These are phyloP conservation scores for Brachionus rotundiformis DNA, from an alignment of 1,140 invertebrate genomes.

Conservation along the genomic window DNA sequence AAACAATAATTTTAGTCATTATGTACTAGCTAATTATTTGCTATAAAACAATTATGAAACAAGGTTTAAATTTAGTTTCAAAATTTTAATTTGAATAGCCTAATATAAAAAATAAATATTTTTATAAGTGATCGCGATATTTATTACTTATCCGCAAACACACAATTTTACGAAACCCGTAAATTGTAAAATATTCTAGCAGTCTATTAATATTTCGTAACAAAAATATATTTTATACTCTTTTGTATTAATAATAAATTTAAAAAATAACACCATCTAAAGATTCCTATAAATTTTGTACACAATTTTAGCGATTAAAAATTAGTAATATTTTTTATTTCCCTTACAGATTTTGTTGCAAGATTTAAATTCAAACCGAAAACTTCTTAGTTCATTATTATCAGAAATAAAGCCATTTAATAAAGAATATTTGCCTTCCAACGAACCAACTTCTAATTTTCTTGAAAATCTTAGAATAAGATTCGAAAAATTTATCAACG, in stretches of 20 bases:
- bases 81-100: neutral
- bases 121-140: neutral
- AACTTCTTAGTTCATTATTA: neutral
- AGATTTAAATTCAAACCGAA: neutral
- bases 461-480: neutral
- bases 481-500: neutral
- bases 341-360: conserved; percentile 7
- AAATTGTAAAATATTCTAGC: neutral
- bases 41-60: neutral
- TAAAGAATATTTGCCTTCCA: neutral
- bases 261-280: neutral
- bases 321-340: neutral
- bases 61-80: neutral
- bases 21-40: neutral
- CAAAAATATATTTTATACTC: neutral
- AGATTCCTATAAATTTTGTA: neutral
- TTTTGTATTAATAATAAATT: neutral
- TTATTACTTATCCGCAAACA: neutral
- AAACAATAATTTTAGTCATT: neutral
- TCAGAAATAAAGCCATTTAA: neutral
- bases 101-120: neutral
- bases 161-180: neutral
- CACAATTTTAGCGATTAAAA: neutral
- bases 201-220: neutral
- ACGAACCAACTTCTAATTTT: neutral